Base-by-base conservation (phyloP, 1,140 invertebrate genomes). In the Bombus waltoni region DNA sequence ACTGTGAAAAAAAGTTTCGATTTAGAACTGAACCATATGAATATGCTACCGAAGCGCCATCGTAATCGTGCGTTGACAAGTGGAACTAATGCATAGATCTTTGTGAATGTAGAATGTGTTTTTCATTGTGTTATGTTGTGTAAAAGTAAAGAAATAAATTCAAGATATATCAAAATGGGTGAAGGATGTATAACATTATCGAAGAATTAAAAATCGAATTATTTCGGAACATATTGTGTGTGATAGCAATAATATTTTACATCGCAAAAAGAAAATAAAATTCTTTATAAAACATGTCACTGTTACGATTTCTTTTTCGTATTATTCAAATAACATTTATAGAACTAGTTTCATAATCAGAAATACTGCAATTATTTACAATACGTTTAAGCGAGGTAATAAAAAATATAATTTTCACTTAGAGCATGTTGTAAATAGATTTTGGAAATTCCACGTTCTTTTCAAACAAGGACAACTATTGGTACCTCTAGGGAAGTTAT, bases 401-500 rank as follows among this genome's bases (percentile, higher is more conserved):
- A 47, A 53, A 62, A 71, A 62, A 72, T 80, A 53, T 62, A 32
- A 80, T 72, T 71, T 72, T n/a, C 13, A 62, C 1, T 72, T 85
- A 47, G 28, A 72, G 74, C 78, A 89, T 89, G 77, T 47, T 38
- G 59, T 66, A n/a, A 72, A 72, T 81, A 65, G 32, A 57, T 68
- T 73, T 82, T 86, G 44, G 15, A 32, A 47, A 62, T 74, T 28
- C 10, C 70, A 59, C 62, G 25, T 83, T 83, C 65, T 82, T 74
- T 25, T 85, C 59, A 40, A 15, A 28, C 44, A 44, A 77, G 82
- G 13, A 65, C 53, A 57, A 70, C 25, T 57, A 40, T 86, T 79
- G 71, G 53, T 59, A 82, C 66, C 76, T 62, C 40, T 74, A 84
- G 53, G 74, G 62, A 89, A 86, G 65, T 86, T 87, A 72, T 70